Evolutionary conservation across 2,797 vertebrate genomes (phyloP).

Genomic region (Cossypha polioptera): DNA sequence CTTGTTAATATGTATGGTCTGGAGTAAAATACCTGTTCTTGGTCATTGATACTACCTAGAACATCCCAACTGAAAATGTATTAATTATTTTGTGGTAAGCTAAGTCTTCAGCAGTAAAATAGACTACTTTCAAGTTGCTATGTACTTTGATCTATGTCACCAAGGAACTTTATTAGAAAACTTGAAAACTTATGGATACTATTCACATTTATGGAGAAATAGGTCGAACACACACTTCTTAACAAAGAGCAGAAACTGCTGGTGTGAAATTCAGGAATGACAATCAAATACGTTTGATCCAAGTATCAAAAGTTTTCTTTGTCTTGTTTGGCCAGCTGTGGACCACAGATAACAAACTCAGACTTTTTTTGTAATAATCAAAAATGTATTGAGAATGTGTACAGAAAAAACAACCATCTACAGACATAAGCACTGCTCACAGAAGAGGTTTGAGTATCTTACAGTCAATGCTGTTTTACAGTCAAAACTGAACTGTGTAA

Average conservation of each 20-base stretch:
- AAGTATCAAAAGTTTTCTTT: not conserved
- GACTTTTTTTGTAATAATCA: conserved; percentile 52
- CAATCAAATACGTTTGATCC: not conserved
- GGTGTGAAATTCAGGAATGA: not conserved
- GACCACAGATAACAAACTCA: not conserved
- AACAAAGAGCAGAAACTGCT: not conserved
- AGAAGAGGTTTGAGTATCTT: not conserved
- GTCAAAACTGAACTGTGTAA: conserved; percentile 38
- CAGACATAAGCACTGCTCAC: conserved; percentile 20
- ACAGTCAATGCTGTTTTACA: conserved; percentile 10
- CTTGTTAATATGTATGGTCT: not conserved
- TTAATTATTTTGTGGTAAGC: not conserved
- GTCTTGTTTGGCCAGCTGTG: not conserved
- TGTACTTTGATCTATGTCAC: not conserved
- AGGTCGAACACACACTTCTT: not conserved
- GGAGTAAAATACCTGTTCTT: not conserved
- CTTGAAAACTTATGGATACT: not conserved
- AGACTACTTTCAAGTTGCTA: not conserved
- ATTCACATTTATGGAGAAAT: not conserved
- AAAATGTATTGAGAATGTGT: conserved; percentile 72
- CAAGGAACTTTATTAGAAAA: not conserved
- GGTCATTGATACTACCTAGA: not conserved
- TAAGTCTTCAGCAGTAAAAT: not conserved
- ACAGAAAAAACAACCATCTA: conserved; percentile 61
- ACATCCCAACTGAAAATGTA: not conserved